Evolutionary conservation across 2,113 vertebrate genomes (phyloP).

Genomic region (Clinocottus analis): DNA sequence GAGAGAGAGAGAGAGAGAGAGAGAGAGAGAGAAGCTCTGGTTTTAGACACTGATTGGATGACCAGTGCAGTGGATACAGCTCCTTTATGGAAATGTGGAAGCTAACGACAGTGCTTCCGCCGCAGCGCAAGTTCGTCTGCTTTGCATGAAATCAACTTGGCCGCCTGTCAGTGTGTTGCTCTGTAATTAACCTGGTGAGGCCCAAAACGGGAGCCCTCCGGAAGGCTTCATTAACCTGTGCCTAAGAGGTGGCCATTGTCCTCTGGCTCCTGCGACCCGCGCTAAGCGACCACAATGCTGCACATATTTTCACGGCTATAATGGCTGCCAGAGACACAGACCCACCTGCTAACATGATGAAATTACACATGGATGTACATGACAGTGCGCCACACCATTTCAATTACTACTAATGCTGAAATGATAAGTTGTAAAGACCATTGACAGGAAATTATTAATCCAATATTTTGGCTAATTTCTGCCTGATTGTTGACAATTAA

Average conservation of each 20-base stretch:
- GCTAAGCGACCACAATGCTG: constrained; percentile 27
- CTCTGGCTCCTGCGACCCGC: constrained; percentile 38
- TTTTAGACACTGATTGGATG: neutral
- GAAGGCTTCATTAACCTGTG: constrained; percentile 77
- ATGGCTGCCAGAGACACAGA: constrained; percentile 5
- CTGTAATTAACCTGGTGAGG: constrained; percentile 76
- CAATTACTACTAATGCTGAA: neutral
- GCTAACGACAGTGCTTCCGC: neutral
- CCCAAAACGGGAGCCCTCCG: constrained; percentile 52
- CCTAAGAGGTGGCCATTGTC: constrained; percentile 63
- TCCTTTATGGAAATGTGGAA: neutral
- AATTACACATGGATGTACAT: constrained; percentile 3
- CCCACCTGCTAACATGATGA: neutral
- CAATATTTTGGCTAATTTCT: neutral
- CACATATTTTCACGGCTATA: constrained; percentile 3
- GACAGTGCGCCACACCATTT: neutral
- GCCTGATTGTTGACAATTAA: neutral
- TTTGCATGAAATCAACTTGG: constrained; percentile 64
- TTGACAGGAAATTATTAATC: neutral
- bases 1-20: too few relatives aligned
- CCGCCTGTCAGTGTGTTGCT: constrained; percentile 51
- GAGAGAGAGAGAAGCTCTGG: neutral
- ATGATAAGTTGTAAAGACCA: neutral
- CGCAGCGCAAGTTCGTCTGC: constrained; percentile 23
- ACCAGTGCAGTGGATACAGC: neutral